Conservation (phyloP, 2,888 invertebrate genomes). For the Lasioglossum figueresi region DNA sequence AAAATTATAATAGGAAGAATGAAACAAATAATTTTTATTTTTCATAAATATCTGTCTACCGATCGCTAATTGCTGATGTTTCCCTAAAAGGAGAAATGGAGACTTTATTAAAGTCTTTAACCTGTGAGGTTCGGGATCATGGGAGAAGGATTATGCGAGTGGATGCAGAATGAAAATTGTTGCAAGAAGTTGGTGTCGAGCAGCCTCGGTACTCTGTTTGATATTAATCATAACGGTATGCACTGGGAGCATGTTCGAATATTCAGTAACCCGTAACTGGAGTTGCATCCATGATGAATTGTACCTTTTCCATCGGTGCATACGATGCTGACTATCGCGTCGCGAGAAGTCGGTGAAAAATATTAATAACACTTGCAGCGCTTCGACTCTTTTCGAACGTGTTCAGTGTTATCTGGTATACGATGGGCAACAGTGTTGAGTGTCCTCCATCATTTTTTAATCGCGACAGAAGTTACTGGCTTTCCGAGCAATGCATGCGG, state of each 20-base stretch:
- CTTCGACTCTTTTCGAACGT: background rate
- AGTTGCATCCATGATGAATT: conserved; percentile 50
- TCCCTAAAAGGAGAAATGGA: too few relatives aligned
- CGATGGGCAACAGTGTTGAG: background rate
- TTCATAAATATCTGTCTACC: background rate
- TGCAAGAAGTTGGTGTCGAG: conserved; percentile 22
- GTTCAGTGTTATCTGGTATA: background rate
- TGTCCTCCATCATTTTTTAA: background rate
- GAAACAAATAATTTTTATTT: too few relatives aligned
- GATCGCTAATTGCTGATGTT: background rate
- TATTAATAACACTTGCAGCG: background rate
- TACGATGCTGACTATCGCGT: background rate
- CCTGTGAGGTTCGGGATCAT: conserved; percentile 8
- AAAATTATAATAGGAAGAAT: too few relatives aligned
- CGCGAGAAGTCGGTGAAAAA: background rate
- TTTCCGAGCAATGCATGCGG: background rate
- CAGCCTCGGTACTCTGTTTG: conserved; percentile 23
- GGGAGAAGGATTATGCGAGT: conserved; percentile 10
- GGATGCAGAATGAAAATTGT: conserved; percentile 29
- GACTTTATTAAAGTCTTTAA: conserved; percentile 12
- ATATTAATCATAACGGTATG: conserved; percentile 55
- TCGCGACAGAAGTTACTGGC: background rate
- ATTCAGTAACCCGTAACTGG: conserved; percentile 45
- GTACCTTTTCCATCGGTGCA: conserved; percentile 13
- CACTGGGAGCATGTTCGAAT: conserved; percentile 40